Conservation (phyloP, 2,113 vertebrate genomes). For the Gymnogyps californianus region DNA sequence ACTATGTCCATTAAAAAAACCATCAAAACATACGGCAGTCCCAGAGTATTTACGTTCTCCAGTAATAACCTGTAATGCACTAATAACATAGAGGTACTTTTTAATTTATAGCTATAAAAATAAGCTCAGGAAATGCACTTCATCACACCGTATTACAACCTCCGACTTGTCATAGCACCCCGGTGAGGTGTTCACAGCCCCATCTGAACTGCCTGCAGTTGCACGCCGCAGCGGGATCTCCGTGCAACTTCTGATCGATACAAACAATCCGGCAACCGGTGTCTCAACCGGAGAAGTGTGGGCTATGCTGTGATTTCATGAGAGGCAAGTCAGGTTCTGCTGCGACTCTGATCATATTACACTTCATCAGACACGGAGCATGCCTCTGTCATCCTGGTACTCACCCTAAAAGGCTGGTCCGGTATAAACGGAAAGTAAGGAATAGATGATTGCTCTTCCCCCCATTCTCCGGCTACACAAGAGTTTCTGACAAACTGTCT, state of each 20-base stretch:
- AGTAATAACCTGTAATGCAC: conserved; percentile 8
- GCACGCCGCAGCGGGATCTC: not conserved
- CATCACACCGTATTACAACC: not conserved
- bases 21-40: not conserved
- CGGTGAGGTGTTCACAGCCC: not conserved
- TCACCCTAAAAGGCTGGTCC: conserved; percentile 97
- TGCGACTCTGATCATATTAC: not conserved
- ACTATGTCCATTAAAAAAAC: not conserved
- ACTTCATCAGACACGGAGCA: not conserved
- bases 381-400: not conserved
- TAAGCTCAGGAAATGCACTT: not conserved
- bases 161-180: not conserved
- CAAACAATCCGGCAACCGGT: not conserved
- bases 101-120: conserved; percentile 51
- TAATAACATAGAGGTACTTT: conserved; percentile 19
- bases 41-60: conserved; percentile 14
- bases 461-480: conserved; percentile 88
- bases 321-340: not conserved
- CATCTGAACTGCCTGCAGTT: not conserved
- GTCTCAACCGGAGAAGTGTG: accelerated
- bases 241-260: not conserved
- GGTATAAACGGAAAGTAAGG: conserved; percentile 97
- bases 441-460: conserved; percentile 88
- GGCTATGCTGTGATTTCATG: not conserved
- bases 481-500: conserved; percentile 91